These are phyloP conservation scores for Erpobdella octoculata DNA, from an alignment of 2,888 invertebrate species.

Conservation along the genomic window DNA sequence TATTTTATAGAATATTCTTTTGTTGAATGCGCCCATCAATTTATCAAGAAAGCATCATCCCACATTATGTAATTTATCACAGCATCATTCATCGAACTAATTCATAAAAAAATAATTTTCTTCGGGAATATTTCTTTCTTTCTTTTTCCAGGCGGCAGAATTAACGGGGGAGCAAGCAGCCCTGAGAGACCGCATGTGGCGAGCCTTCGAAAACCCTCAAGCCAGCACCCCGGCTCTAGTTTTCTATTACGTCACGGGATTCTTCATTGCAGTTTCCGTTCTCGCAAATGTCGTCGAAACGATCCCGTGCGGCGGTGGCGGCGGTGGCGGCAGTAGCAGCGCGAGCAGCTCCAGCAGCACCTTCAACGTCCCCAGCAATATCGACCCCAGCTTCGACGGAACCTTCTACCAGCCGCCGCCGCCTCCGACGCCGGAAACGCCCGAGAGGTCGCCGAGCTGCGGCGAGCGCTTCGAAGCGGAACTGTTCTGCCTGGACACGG, in stretches of 20 bases:
- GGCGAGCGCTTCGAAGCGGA: constrained; percentile 85
- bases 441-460: constrained; percentile 56
- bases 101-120: no score
- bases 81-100: no score
- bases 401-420: constrained; percentile 54
- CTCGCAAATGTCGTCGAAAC: constrained; percentile 98
- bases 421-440: constrained; percentile 30
- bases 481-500: constrained; percentile 98
- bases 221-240: constrained; percentile 95
- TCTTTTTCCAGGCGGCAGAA: no score
- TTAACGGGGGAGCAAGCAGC: constrained; percentile 68
- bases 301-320: constrained; percentile 69
- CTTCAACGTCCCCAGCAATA: not conserved
- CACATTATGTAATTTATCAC: no score
- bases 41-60: no score
- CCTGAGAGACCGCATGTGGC: constrained; percentile 82
- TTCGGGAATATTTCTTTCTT: no score
- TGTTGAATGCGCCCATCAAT: no score
- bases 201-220: constrained; percentile 96
- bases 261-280: constrained; percentile 98
- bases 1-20: no score
- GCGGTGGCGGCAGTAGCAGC: constrained; percentile 56
- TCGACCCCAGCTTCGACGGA: not conserved
- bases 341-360: constrained; percentile 61
- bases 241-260: constrained; percentile 98